Conservation (phyloP, 2,113 vertebrate species). For the Amia ocellicauda region DNA sequence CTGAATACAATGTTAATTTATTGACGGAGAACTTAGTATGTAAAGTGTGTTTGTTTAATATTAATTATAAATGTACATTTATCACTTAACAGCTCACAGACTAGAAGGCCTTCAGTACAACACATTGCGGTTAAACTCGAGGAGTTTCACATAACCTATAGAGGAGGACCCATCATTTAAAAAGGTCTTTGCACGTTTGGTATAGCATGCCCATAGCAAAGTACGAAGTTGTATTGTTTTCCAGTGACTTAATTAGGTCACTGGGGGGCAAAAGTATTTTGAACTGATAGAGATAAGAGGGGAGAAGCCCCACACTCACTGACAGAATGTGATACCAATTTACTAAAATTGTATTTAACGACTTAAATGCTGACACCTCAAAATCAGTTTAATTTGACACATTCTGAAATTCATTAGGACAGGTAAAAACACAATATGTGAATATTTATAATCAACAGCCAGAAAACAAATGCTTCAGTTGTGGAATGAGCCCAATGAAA, state of each 20-base stretch:
- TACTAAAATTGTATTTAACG: conserved; percentile 7
- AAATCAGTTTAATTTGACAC: not conserved
- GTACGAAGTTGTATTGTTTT: conserved; percentile 55
- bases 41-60: too few species aligned
- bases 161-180: too few species aligned
- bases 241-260: conserved; percentile 79
- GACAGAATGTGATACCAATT: not conserved
- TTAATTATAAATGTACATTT: too few species aligned
- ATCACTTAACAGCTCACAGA: too few species aligned
- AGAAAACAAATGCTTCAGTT: not conserved
- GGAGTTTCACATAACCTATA: too few species aligned
- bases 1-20: too few species aligned
- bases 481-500: not conserved
- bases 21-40: too few species aligned
- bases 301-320: conserved; percentile 6
- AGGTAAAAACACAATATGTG: not conserved
- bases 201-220: conserved; percentile 34
- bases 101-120: too few species aligned
- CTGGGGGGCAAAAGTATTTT: conserved; percentile 55
- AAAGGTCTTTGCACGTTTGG: too few species aligned
- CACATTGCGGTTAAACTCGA: too few species aligned
- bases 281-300: conserved; percentile 42
- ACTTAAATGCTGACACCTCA: not conserved
- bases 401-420: not conserved
- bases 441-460: conserved; percentile 2